Evolutionary conservation across 2,888 invertebrate genomes (phyloP), one percentile per base, ranked within the genome.

Genomic region (Scaptomyza cyrtandrae): DNA sequence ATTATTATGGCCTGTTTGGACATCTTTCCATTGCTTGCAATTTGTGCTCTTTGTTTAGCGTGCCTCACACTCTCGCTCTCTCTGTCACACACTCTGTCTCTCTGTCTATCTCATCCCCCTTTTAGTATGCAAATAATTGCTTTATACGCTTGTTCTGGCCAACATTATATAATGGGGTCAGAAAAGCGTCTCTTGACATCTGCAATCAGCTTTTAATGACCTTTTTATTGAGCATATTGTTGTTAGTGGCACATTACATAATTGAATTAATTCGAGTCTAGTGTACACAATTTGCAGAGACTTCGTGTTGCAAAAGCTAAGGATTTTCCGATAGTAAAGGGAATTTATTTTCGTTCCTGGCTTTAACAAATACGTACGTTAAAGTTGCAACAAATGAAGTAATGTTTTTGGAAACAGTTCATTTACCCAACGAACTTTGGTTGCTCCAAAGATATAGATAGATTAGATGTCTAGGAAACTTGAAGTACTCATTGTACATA

Each of bases 61-160:
- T 63, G 65, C 60, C 60, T 55, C 52, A 10, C 16, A 16, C 27
- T 4, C 24, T 7, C 19, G 1, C 19, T 19, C 1, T 19, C 19
- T 55, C 52, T 13, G n/a, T n/a, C n/a, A n/a, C n/a, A n/a, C n/a
- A n/a, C 19, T 19, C 19, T 19, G 2, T 19, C 19, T 55, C 52
- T 13, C 16, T 27, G 16, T 3, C 24, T 7, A 2, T 6, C 39
- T 10, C 16, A 11, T 35, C 66, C 49, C 27, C 67, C 66, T 60
- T 56, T 37, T 56, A 62, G 86, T 81, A 83, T 84, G 83, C 83
- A 86, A 86, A 83, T 83, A 83, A 83, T 83, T 83, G 83, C 86
- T 86, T 75, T 79, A 79, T 81, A 57, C 67, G 65, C 78, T 81
- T 83, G 86, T 86, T 72, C 56, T 57, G 67, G 37, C 69, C 64